Base-by-base conservation (phyloP, 1,140 invertebrate genomes). In the Bombus sylvicola region DNA sequence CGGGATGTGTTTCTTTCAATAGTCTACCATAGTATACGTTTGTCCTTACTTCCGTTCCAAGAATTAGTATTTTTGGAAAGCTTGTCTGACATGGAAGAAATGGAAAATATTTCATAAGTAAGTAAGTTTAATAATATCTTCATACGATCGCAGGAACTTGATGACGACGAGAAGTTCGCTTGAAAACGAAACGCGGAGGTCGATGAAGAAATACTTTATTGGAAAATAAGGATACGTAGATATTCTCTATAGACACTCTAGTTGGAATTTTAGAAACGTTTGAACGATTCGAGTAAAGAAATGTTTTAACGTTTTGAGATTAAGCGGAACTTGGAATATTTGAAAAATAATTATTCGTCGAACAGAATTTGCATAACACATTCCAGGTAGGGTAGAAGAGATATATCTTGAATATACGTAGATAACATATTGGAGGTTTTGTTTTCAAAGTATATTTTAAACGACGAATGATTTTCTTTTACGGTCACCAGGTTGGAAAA, bases 1-100 rank as follows among this genome's bases (percentile, higher is more conserved):
- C 74, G 34, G 25, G 13, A 31, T 78, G 57, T 28, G 10, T 43
- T 74, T 34, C 73, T 53, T 75, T 75, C 37, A 53, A 75, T 73
- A 41, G 71, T 62, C 13, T 1, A n/a, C 5, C 47, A 15, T 22
- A n/a, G 41, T 18, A 22, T 22, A 22, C 71, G 6, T 4, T 73
- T 73, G 22, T 43, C n/a, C 41, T 31, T 43, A 31, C 31, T 31
- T 73, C 71, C 71, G 31, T 47, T 4, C 5, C 47, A n/a, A 41
- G 5, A 47, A 47, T 43, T 43, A n/a, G 2, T 18, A 13, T 28
- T 43, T 22, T 18, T 43, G 12, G 9, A 41, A 41, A 0, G 3
- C 1, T 39, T 37, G 37, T 25, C 15, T 1, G 66, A 37, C 8
- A 34, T 6, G 8, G 2, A 31, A 34, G 31, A 68, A 37, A 18